phyloP scores from a whole-genome alignment of 2,797 vertebrate species.

The Myotis daubentonii region DNA sequence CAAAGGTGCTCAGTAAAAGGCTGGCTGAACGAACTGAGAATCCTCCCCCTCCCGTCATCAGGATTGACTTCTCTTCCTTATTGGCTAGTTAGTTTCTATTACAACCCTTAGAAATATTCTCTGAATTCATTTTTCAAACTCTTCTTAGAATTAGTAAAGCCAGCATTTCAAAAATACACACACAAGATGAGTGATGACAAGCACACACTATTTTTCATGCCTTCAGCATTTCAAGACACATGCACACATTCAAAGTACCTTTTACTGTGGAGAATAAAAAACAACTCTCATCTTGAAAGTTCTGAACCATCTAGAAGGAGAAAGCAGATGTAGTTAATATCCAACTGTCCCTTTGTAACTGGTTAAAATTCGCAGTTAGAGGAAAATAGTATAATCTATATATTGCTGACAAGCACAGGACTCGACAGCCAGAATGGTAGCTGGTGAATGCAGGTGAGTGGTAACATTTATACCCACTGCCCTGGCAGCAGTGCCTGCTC shows the following conservation, averaged over 20 bases:
- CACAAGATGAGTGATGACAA: background rate
- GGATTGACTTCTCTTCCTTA: background rate
- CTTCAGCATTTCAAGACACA: background rate
- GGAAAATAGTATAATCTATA: background rate
- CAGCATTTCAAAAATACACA: background rate
- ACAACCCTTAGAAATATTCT: background rate
- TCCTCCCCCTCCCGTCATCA: background rate
- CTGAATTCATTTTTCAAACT: background rate
- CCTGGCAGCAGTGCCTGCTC: background rate
- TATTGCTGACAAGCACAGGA: background rate
- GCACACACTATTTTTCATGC: background rate
- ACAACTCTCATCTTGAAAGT: slow-evolving; percentile 95
- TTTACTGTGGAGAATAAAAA: slow-evolving; percentile 95
- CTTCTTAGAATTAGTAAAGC: slow-evolving; percentile 36
- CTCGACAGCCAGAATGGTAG: rapidly evolving
- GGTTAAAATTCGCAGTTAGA: background rate
- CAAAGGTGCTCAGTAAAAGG: background rate
- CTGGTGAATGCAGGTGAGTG: rapidly evolving
- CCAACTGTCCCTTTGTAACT: background rate
- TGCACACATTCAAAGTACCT: slow-evolving; percentile 85
- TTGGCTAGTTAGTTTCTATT: background rate
- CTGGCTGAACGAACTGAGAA: background rate
- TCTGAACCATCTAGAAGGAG: slow-evolving; percentile 93
- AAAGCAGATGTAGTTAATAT: slow-evolving; percentile 45
- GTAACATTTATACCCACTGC: background rate